A percentile compares a stretch with the other conserved stretches of the same genome.
Conservation (phyloP, 1,140 invertebrate species). For the Caerostris extrusa region DNA sequence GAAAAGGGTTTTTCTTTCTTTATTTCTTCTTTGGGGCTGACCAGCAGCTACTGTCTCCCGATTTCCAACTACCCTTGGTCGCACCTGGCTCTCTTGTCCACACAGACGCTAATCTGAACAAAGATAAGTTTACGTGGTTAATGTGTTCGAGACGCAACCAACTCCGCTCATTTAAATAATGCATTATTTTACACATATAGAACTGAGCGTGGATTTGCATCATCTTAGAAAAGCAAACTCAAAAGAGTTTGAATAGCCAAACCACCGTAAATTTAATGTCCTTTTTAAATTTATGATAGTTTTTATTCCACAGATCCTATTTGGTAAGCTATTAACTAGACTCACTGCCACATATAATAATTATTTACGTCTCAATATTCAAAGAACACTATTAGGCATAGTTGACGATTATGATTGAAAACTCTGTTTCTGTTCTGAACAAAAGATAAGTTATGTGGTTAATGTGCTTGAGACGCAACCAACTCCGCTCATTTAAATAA, state of each 20-base stretch:
- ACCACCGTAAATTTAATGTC: no score
- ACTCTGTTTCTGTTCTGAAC: not conserved
- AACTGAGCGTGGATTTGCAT: not conserved
- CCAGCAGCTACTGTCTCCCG: not conserved
- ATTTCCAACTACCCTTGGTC: not conserved
- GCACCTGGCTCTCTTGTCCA: slow-evolving; percentile 14
- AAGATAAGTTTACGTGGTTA: slow-evolving; percentile 9
- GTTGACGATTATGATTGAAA: no score
- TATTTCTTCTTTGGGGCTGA: not conserved
- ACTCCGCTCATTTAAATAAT: slow-evolving; percentile 4
- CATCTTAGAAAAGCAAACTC: no score
- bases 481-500: slow-evolving; percentile 3
- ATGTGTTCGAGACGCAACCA: slow-evolving; percentile 15
- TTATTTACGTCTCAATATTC: no score
- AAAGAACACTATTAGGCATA: no score
- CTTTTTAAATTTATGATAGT: no score
- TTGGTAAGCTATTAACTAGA: no score
- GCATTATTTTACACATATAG: slow-evolving; percentile 27
- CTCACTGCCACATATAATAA: no score
- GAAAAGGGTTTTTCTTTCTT: not conserved
- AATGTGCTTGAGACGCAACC: slow-evolving; percentile 7
- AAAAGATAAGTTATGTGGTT: not conserved
- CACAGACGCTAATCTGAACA: slow-evolving; percentile 49
- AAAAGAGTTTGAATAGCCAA: no score
- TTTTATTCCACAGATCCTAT: no score